A percentile compares a stretch with the other conserved stretches of the same genome.
phyloP scores from a whole-genome alignment of 1,140 invertebrate species.

The Drosophila seguyi region DNA sequence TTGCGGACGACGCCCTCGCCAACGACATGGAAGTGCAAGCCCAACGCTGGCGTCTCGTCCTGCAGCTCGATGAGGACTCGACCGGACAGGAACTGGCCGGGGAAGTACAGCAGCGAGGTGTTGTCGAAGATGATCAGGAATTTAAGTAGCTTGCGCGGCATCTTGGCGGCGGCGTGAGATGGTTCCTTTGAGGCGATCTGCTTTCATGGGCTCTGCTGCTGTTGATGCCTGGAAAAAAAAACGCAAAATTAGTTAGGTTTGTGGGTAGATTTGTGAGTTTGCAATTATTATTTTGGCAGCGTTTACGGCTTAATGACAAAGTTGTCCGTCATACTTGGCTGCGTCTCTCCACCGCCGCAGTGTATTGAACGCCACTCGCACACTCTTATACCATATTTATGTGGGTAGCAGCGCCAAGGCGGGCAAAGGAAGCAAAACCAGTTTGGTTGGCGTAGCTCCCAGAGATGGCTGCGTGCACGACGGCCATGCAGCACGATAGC shows the following conservation, averaged over 20 bases:
- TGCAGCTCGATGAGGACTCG: slow-evolving; percentile 96
- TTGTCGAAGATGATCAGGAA: slow-evolving; percentile 98
- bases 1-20: slow-evolving; percentile 96
- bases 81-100: slow-evolving; percentile 95
- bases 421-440: slow-evolving; percentile 50
- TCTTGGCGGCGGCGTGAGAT: slow-evolving; percentile 72
- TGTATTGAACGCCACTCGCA: slow-evolving; percentile 14
- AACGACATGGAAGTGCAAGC: slow-evolving; percentile 97
- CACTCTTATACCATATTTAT: slow-evolving; percentile 36
- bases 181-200: neutral
- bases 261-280: neutral
- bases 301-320: slow-evolving; percentile 41
- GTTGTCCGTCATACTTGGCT: slow-evolving; percentile 40
- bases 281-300: slow-evolving; percentile 35
- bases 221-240: slow-evolving; percentile 2
- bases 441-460: slow-evolving; percentile 41
- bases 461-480: slow-evolving; percentile 41
- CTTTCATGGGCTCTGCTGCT: slow-evolving; percentile 17
- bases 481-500: slow-evolving; percentile 22
- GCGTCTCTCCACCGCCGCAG: slow-evolving; percentile 11
- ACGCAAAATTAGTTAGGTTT: slow-evolving; percentile 5
- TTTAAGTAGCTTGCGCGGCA: slow-evolving; percentile 95
- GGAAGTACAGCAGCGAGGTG: slow-evolving; percentile 96
- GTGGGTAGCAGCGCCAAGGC: slow-evolving; percentile 43
- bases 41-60: slow-evolving; percentile 95